Percentiles rank a stretch among this genome's conserved stretches.
phyloP scores from a whole-genome alignment of 2,113 vertebrate genomes.

The Morone chrysops region DNA sequence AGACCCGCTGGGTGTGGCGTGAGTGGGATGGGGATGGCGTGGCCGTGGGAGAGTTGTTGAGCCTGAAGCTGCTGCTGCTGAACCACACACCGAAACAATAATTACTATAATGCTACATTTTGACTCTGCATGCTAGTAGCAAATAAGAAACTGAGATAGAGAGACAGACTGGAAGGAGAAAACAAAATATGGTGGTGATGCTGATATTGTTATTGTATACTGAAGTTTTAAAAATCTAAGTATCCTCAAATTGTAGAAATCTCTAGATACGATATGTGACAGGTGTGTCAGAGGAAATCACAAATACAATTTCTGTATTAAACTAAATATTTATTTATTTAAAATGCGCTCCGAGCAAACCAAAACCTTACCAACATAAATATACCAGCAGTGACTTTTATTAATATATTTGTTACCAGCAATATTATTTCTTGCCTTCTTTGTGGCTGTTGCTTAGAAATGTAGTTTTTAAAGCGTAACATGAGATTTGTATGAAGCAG shows the following conservation, averaged over 20 bases:
- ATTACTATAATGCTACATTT: background rate
- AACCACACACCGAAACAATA: slow-evolving; percentile 47
- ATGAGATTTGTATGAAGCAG: background rate
- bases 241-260: background rate
- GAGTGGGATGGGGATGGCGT: slow-evolving; percentile 93
- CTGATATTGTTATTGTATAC: no score
- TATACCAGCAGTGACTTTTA: no score
- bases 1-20: slow-evolving; percentile 93
- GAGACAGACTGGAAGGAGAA: background rate
- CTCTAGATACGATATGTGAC: background rate
- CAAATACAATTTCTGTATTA: no score
- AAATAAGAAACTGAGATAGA: background rate
- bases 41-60: slow-evolving; percentile 95
- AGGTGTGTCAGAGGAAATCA: background rate
- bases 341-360: no score
- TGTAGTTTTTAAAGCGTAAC: no score
- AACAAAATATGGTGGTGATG: no score
- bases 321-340: no score
- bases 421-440: no score
- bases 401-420: no score
- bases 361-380: no score
- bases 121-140: background rate
- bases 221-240: no score
- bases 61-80: slow-evolving; percentile 99
- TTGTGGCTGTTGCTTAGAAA: no score